Conservation (phyloP, 2,797 vertebrate species). For the Botia kubotai region DNA sequence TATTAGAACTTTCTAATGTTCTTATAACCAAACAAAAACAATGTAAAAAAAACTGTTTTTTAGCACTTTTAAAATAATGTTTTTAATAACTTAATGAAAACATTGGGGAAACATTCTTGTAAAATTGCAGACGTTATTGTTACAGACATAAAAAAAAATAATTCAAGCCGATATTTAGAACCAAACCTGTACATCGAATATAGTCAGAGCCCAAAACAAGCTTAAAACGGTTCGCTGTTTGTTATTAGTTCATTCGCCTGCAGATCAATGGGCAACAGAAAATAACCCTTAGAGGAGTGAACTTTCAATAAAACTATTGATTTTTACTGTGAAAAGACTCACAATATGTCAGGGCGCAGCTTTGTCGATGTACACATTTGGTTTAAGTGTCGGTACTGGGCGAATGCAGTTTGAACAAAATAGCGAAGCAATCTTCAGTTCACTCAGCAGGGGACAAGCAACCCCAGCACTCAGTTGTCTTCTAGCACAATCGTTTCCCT, state of each 20-base stretch:
- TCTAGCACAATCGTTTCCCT: constrained; percentile 46
- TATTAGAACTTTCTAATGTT: too few relatives aligned
- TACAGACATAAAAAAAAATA: background rate
- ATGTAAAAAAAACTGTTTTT: too few relatives aligned
- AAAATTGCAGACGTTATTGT: background rate
- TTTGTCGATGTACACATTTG: constrained; percentile 48
- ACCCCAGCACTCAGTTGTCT: constrained; percentile 34
- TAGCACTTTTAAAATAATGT: too few relatives aligned
- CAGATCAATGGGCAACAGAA: constrained; percentile 33
- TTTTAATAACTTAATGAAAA: too few relatives aligned
- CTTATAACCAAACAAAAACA: too few relatives aligned
- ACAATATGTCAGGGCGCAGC: constrained; percentile 53
- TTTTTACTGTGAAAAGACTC: constrained; percentile 57
- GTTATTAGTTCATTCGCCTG: constrained; percentile 24
- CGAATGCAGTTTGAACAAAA: constrained; percentile 39
- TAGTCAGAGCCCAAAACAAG: background rate
- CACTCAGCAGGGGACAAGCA: constrained; percentile 40
- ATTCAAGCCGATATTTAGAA: background rate
- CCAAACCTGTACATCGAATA: background rate
- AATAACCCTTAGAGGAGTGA: constrained; percentile 29
- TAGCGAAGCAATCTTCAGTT: constrained; percentile 31
- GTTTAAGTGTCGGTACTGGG: constrained; percentile 39
- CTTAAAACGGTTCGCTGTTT: constrained; percentile 17
- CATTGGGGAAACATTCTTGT: too few relatives aligned
- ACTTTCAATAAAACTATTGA: constrained; percentile 47